These are phyloP conservation scores for Fragum sueziense DNA, from an alignment of 2,888 invertebrate species.

Conservation along the genomic window DNA sequence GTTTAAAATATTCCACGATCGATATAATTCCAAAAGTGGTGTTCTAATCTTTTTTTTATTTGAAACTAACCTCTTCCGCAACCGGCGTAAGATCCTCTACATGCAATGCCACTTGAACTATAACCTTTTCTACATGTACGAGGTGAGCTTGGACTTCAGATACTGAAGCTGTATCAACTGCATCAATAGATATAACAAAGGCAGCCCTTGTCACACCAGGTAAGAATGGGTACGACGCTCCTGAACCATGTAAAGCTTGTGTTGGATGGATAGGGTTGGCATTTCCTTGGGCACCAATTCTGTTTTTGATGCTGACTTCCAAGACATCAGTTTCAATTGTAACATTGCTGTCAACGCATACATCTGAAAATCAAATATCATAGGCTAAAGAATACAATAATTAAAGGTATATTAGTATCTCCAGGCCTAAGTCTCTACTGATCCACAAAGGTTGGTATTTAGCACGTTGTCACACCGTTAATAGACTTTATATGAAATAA, in stretches of 20 bases:
- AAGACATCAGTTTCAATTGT: slow-evolving; percentile 20
- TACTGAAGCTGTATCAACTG: slow-evolving; percentile 5
- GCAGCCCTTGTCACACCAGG: slow-evolving; percentile 21
- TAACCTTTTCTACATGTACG: slow-evolving; percentile 9
- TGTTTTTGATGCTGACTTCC: slow-evolving; percentile 3
- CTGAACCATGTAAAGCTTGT: slow-evolving; percentile 31
- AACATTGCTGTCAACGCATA: slow-evolving; percentile 7
- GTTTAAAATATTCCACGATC: too few relatives aligned
- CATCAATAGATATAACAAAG: slow-evolving; percentile 6
- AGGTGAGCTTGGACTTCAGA: slow-evolving; percentile 18
- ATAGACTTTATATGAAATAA: too few relatives aligned
- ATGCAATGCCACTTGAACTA: not conserved
- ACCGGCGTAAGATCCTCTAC: slow-evolving; percentile 3
- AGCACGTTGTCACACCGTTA: too few relatives aligned
- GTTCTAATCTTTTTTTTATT: too few relatives aligned
- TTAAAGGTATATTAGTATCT: too few relatives aligned
- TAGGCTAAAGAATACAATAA: too few relatives aligned
- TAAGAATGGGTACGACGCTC: not conserved
- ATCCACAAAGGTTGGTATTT: too few relatives aligned
- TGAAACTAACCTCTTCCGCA: slow-evolving; percentile 6
- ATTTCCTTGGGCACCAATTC: slow-evolving; percentile 12
- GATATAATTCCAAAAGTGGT: too few relatives aligned
- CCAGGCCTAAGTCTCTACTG: too few relatives aligned
- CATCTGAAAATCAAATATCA: slow-evolving; percentile 18
- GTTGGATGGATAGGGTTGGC: slow-evolving; percentile 3